Conservation (phyloP, 2,888 invertebrate species). For the Drosophila meridionalis region DNA sequence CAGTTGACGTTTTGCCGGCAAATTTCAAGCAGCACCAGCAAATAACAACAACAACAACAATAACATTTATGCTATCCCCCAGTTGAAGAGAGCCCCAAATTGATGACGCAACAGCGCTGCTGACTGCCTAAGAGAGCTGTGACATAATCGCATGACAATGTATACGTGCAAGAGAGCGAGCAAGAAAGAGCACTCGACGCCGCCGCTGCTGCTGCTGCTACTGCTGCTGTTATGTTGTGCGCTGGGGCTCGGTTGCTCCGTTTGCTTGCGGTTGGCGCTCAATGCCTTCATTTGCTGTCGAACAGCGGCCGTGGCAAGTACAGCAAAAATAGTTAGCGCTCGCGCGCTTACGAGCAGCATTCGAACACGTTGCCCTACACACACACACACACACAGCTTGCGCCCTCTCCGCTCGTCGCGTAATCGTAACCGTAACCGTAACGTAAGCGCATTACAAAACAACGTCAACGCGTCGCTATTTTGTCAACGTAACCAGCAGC, state of each 20-base stretch:
- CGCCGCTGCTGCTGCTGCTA: background rate
- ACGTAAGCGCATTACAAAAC: slow-evolving; percentile 77
- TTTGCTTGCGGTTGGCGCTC: slow-evolving; percentile 6
- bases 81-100: slow-evolving; percentile 47
- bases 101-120: slow-evolving; percentile 67
- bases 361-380: slow-evolving; percentile 55
- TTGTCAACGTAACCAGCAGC: slow-evolving; percentile 49
- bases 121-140: slow-evolving; percentile 55
- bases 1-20: slow-evolving; percentile 77
- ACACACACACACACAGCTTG: slow-evolving; percentile 22
- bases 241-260: slow-evolving; percentile 2
- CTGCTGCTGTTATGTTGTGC: background rate
- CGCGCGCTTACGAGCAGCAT: slow-evolving; percentile 42
- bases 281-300: slow-evolving; percentile 71
- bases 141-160: slow-evolving; percentile 62
- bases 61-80: slow-evolving; percentile 1
- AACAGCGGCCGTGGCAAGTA: slow-evolving; percentile 80
- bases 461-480: slow-evolving; percentile 49
- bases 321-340: slow-evolving; percentile 40
- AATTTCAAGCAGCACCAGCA: slow-evolving; percentile 39
- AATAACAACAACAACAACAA: background rate
- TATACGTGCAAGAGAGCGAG: slow-evolving; percentile 1
- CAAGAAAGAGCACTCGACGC: background rate
- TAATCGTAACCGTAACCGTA: slow-evolving; percentile 38
- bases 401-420: slow-evolving; percentile 53